Evolutionary conservation across 2,888 invertebrate genomes (phyloP), one percentile per base, ranked within the genome.

Genomic region (Phalangium opilio): DNA sequence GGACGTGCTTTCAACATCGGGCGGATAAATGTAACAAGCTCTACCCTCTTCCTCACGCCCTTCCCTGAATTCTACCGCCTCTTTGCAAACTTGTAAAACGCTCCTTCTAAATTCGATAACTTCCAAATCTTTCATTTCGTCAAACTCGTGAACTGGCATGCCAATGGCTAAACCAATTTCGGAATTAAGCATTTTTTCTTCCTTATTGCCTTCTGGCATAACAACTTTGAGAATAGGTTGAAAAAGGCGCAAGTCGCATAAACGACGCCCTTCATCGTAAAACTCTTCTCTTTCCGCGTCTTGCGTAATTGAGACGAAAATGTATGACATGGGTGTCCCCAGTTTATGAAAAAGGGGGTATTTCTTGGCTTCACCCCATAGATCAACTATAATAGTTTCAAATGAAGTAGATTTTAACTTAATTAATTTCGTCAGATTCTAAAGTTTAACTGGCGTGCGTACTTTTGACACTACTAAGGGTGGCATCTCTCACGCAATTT

Each of bases 221-320:
- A 71, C 67, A n/a, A 72, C 61, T 56, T 72, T 70, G 34, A 74
- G 63, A 51, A 72, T 65, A 0, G 72, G 68, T 45, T 68, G 66
- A 58, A 73, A 73, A 11, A 74, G 63, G 39, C 70, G 63, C 15
- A 74, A 60, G 57, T 74, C 73, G 63, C 72, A 72, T 2, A 74
- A 60, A 14, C 71, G 61, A 40, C 71, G 58, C 2, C 67, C 64
- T 57, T 74, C 73, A 59, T 74, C 73, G 57, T 70, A 73, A 59
- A 73, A 73, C 57, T 73, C 73, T 59, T 73, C 73, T 34, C 62
- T 60, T 57, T 69, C 69, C 1, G 70, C 71, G 59, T 72, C 71
- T 53, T 64, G 61, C 3, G 70, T 72, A 21, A 73, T 67, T 39
- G 70, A 69, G 12, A 68, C 65, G 57, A 74, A 73, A 45, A 73